Evolutionary conservation across 2,113 vertebrate genomes (phyloP).

Genomic region (Austrofundulus limnaeus): DNA sequence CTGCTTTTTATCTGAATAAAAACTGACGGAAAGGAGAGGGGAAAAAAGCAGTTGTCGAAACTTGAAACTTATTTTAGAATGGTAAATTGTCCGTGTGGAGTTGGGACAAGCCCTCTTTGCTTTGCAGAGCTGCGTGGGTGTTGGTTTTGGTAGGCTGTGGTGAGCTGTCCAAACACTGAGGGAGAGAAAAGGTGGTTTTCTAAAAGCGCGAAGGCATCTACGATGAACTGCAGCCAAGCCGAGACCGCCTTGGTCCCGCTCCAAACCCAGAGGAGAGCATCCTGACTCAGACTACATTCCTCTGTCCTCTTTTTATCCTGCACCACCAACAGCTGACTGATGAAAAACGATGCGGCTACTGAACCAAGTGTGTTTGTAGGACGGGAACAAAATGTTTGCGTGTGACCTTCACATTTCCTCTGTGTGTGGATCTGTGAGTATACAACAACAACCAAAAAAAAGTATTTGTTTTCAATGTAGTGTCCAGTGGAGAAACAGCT

Average conservation of each 20-base stretch:
- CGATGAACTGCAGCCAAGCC: conserved; percentile 55
- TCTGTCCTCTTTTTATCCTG: conserved; percentile 51
- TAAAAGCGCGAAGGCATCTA: conserved; percentile 60
- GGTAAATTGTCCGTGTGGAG: conserved; percentile 9
- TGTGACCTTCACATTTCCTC: conserved; percentile 38
- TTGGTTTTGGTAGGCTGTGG: conserved; percentile 41
- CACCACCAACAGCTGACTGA: conserved; percentile 53
- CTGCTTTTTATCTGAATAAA: too few species aligned
- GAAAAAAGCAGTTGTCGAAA: background rate
- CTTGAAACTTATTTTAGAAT: conserved; percentile 1
- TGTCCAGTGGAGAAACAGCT: conserved; percentile 51
- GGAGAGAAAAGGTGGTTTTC: conserved; percentile 34
- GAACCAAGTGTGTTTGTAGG: conserved; percentile 40
- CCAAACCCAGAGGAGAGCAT: conserved; percentile 65
- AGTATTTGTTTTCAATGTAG: conserved; percentile 35
- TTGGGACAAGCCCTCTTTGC: conserved; percentile 12
- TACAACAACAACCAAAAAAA: conserved; percentile 27
- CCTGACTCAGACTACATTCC: conserved; percentile 51
- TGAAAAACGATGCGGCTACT: conserved; percentile 57
- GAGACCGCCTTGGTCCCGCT: conserved; percentile 56
- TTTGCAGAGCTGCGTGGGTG: conserved; percentile 33
- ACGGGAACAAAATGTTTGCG: conserved; percentile 8
- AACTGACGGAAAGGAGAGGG: too few species aligned
- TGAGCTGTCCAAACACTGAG: conserved; percentile 60
- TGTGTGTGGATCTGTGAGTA: conserved; percentile 23